Percentiles rank a stretch among this genome's conserved stretches.
Evolutionary conservation across 2,797 vertebrate genomes (phyloP).

Genomic region (Gobio occitaniae): DNA sequence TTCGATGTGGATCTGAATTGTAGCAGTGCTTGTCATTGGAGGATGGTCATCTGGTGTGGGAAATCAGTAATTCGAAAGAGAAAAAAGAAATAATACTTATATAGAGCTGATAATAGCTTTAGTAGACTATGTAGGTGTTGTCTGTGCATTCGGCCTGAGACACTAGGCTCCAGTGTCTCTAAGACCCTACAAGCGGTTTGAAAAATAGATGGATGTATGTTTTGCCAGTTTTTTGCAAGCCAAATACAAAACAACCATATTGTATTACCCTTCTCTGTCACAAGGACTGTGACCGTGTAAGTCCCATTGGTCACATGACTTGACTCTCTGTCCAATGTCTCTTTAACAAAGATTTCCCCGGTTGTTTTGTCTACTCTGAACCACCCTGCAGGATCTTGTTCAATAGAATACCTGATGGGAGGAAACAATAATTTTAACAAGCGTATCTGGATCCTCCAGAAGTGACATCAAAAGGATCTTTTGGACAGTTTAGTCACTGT

Average conservation of each 20-base stretch:
- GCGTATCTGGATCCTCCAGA: background rate
- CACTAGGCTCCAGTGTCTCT: too few relatives aligned
- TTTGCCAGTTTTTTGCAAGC: background rate
- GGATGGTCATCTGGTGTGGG: slow-evolving; percentile 65
- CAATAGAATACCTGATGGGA: slow-evolving; percentile 68
- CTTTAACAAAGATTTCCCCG: slow-evolving; percentile 68
- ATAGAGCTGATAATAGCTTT: background rate
- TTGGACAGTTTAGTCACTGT: background rate
- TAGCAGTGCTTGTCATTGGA: slow-evolving; percentile 70
- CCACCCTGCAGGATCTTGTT: slow-evolving; percentile 74
- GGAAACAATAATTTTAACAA: background rate
- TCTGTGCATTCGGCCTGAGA: background rate
- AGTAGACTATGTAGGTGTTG: background rate
- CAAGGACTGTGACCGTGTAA: slow-evolving; percentile 70
- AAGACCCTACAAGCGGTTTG: background rate
- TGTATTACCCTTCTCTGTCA: slow-evolving; percentile 72
- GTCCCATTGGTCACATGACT: slow-evolving; percentile 63
- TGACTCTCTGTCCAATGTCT: slow-evolving; percentile 71
- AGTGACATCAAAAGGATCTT: background rate
- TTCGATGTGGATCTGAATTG: slow-evolving; percentile 66
- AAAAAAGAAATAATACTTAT: background rate
- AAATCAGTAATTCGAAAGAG: background rate
- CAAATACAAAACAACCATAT: background rate
- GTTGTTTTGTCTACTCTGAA: slow-evolving; percentile 69
- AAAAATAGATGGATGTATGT: background rate